Base-by-base conservation (phyloP, 2,888 invertebrate species). In the Augiades crinisus region DNA sequence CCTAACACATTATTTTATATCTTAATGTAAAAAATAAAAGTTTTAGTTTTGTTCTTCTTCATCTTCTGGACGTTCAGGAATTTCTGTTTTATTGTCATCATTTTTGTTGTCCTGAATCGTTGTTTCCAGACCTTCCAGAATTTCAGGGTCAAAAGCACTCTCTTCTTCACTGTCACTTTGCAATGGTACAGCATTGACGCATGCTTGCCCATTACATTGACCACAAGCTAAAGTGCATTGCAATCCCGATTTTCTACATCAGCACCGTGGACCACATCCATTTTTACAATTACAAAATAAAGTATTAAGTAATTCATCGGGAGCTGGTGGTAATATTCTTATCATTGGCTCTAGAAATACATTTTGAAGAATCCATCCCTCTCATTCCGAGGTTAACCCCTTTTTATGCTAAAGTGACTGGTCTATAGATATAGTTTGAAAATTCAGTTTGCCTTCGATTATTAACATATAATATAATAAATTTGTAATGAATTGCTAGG, bases 261-360 rank as follows among this genome's bases (percentile, higher is more conserved):
- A 61, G 53, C 66, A 68, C 24, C 64, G 61, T 13, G 61, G 47
- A 56, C 54, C 56, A 56, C 54, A 56, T 51, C 56, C 53, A 56
- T 37, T 56, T 33, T 56, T 56, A 37, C 50, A 53, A 43, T 53
- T 56, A 50, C 52, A 55, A 41, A 53, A 56, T 30, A 53, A 50
- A 47, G 33, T 52, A 44, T 52, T 55, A 43, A 44, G 44, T 37
- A 41, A 16, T 12, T 41, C 41, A 4, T n/a, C 37, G 19, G 37
- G 21, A 12, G 37, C 37, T 10, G 31, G 31, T 13, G 31, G 31
- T 31, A 31, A 31, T 54, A 67, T 46, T 51, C 66, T 69, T 55
- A 21, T 54, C 24, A 65, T 66, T 36, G 70, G 72, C 55, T 69
- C 63, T 61, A 71, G 62, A 49, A 64, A 49, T 55, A 61, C 64